Base-by-base conservation (phyloP, 2,888 invertebrate species). In the Bruchidius siliquastri region DNA sequence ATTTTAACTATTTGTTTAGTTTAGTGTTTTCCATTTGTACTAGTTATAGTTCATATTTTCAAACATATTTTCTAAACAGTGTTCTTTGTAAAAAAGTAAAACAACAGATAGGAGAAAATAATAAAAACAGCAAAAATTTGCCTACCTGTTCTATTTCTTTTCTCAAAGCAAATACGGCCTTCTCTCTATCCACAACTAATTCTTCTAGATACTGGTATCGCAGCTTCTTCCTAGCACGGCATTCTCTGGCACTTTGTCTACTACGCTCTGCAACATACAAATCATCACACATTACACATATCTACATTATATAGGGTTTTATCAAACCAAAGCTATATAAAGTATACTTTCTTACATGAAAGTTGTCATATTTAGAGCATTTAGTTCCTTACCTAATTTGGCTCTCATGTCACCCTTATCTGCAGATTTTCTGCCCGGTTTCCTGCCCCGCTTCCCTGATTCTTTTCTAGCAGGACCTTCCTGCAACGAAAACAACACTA, bases 131-230 rank as follows among this genome's bases (percentile, higher is more conserved):
- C n/a, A 10, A 22, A 70, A n/a, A 18, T 67, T 10, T 3, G 3
- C 21, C 84, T 87, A 97, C 96, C 91, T 92, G 94, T 83, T 98
- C 97, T 77, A 98, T 88, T 88, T 98, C 98, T 82, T 94, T 92
- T 79, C 96, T 90, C 69, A 98, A 88, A 18, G 94, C 90, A 79
- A 96, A 88, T 21, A 98, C 96, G 13, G 98, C 96, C 81, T 96
- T 94, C 85, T 98, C 98, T 78, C 98, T 89, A 86, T 97, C 96
- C 0, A 95, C 91, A 2, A 98, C 98, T 79, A 98, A 88, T 87
- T 98, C 98, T 87, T 98, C 98, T 79, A 98, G 89, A 85, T 98
- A 98, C 87, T 98, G 98, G 87, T 98, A 98, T 72, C 98, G 92
- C 77, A 98, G 90, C 86, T 98, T 98, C 89, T 98, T 98, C 72